Conservation (phyloP, 2,113 vertebrate species). For the Caracal caracal region DNA sequence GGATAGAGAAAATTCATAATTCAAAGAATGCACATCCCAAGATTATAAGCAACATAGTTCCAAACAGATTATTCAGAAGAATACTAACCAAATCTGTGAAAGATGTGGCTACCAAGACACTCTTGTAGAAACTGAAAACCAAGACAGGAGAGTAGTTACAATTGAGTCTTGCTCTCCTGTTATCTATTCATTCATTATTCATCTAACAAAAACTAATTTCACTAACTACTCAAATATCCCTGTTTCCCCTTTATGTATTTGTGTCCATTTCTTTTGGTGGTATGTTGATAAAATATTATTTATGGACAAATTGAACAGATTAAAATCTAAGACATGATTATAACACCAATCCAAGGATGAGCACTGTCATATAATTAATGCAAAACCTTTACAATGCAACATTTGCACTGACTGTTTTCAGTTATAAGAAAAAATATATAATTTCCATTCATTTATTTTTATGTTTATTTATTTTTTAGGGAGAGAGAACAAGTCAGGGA, state of each 20-base stretch:
- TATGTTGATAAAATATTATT: background rate
- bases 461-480: too few species aligned
- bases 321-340: background rate
- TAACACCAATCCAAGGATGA: background rate
- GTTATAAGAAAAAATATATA: background rate
- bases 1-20: background rate
- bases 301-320: background rate
- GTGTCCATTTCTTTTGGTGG: background rate
- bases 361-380: background rate
- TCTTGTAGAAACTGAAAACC: background rate
- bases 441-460: background rate
- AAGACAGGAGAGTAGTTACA: background rate
- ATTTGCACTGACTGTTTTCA: background rate
- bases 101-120: fast-evolving
- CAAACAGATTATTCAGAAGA: background rate
- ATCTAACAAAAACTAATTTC: background rate
- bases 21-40: background rate
- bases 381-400: background rate
- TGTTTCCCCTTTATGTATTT: background rate
- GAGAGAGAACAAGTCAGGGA: too few species aligned
- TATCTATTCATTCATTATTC: background rate
- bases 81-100: background rate
- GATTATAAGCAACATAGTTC: background rate
- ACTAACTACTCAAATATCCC: background rate
- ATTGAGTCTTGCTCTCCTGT: background rate